Evolutionary conservation across 2,888 invertebrate species (phyloP), one percentile per base, ranked within the genome.

Genomic region (Lordiphosa fenestrarum): DNA sequence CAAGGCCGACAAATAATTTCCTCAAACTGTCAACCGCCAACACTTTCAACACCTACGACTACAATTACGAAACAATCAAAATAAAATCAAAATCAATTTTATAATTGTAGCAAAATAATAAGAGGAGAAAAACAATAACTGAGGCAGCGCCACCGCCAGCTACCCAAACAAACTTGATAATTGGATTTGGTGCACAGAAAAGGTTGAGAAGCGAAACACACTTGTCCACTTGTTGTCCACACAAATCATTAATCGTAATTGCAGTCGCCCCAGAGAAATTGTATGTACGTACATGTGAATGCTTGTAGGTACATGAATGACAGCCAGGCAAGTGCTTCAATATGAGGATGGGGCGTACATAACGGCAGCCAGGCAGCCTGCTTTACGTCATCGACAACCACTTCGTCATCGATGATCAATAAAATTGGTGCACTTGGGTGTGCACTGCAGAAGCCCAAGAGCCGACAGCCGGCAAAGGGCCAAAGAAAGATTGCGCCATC

Each of bases 341-440:
- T 41, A 35, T 35, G 53, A 51, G 37, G 67, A 49, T 59, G 68
- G 48, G 68, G 54, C 60, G 65, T 51, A 33, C 53, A 35, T 35
- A 68, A 53, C 47, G 66, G 61, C 74, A 78, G 49, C 65, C 69
- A 52, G 64, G 68, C 63, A 53, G 60, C 23, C 50, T 53, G 81
- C 76, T 84, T 78, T 78, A 78, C 77, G 77, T 78, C 78, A 78
- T 71, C 78, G 42, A 53, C 50, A 25, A 25, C 25, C 25, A 25
- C 25, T 25, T 25, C 25, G 25, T 25, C 25, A 36, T 61, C 50
- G 50, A 42, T 58, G 57, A 57, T 71, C 70, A 70, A 74, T 84
- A 65, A 61, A 82, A 84, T 84, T 83, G 80, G 81, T 85, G 70
- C 80, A 84, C 80, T 80, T 80, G 81, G 69, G 53, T 71, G 52